Evolutionary conservation across 2,797 vertebrate species (phyloP), one percentile per base, ranked within the genome.

Genomic region (Adelosebastes latens): DNA sequence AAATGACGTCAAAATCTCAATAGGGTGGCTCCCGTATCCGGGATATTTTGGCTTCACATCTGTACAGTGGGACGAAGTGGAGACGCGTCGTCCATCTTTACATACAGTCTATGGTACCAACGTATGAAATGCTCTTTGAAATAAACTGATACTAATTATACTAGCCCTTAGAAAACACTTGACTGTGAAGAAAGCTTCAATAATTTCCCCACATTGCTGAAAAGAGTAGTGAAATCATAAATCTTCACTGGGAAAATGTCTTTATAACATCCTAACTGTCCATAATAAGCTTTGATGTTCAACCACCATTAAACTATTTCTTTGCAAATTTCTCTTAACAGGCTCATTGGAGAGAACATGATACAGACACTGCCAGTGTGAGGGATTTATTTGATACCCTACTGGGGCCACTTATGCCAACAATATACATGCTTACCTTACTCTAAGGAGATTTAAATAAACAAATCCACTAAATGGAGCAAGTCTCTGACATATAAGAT

Each of bases 371-470:
- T 84, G 80, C 68, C 76, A 86, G 75, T 20, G 29, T 74, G 59
- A 80, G 63, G 86, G 86, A 87, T 89, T 90, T 82, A 87, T 82
- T 75, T 79, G 68, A 84, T 82, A 77, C 87, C 89, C 84, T 77
- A 81, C 68, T 80, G 90, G 14, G 82, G 59, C 73, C 64, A 87
- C 78, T 90, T 89, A 79, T 29, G 75, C 86, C 82, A 73, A 87
- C 80, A 86, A 86, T 83, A 88, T 79, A 81, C 77, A 79, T 46
- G 77, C 67, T 64, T 36, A 32, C 73, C 18, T 82, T 63, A 56
- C 78, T 85, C 65, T 71, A 3, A 78, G 56, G 42, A 75, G 42
- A 81, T 75, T 82, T 81, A 80, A 84, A 88, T 77, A 61, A 87
- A 91, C 82, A 90, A 83, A 85, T 81, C 34, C 55, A 79, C 42